Conservation (phyloP, 2,888 invertebrate genomes). For the Spodoptera picta region DNA sequence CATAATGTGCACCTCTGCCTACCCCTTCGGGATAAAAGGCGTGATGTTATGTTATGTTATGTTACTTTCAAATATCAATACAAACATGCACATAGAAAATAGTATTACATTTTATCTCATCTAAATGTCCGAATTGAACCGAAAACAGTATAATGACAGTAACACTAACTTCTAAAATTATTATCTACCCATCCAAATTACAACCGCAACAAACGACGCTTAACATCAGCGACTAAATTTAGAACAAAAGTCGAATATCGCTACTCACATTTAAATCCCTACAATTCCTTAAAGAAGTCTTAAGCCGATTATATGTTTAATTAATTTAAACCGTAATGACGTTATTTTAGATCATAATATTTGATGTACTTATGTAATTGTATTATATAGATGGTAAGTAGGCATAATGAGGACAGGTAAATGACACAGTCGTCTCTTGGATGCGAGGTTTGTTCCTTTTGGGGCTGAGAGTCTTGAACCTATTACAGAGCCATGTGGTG, state of each 20-base stretch:
- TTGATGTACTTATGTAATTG: constrained; percentile 42
- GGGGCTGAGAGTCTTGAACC: constrained; percentile 26
- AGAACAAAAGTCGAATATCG: constrained; percentile 8
- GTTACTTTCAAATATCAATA: no score
- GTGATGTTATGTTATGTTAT: no score
- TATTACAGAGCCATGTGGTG: no score
- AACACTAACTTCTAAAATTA: no score
- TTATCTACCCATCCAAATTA: neutral
- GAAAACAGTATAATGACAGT: no score
- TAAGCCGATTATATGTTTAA: constrained; percentile 37
- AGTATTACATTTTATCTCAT: no score
- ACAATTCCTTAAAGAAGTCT: neutral
- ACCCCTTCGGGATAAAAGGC: no score
- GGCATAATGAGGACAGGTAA: constrained; percentile 83
- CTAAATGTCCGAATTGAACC: no score
- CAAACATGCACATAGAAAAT: no score
- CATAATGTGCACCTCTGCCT: no score
- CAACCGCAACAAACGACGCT: neutral
- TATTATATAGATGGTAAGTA: constrained; percentile 60
- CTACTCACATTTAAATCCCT: constrained; percentile 7
- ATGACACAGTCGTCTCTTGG: constrained; percentile 71
- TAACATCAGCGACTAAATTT: constrained; percentile 16
- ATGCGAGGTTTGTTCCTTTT: constrained; percentile 55
- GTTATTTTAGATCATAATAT: constrained; percentile 27
- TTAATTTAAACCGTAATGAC: constrained; percentile 23